Percentiles rank a stretch among this genome's conserved stretches.
These are phyloP conservation scores for Aphidius gifuensis DNA, from an alignment of 1,140 invertebrate genomes.

Conservation along the genomic window DNA sequence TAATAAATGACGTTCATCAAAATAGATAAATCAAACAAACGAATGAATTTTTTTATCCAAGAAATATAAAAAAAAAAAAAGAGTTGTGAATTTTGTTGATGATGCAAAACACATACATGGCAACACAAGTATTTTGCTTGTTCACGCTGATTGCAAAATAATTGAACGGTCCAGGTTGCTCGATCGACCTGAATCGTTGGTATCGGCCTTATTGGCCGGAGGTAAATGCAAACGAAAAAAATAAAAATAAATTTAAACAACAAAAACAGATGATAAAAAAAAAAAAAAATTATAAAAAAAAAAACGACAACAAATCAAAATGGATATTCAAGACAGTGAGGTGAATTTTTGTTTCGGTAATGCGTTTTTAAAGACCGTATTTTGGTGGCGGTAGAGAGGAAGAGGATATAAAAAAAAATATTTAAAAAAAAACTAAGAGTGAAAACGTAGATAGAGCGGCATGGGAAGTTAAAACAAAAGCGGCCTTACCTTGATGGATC, in stretches of 20 bases:
- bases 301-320: slow-evolving; percentile 2
- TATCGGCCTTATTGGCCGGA: slow-evolving; percentile 43
- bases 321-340: neutral
- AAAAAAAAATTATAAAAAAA: slow-evolving; percentile 3
- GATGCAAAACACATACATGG: neutral
- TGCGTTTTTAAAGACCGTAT: slow-evolving; percentile 52
- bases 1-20: neutral
- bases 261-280: neutral
- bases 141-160: slow-evolving; percentile 44
- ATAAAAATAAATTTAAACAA: slow-evolving; percentile 2
- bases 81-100: neutral
- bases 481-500: slow-evolving; percentile 43
- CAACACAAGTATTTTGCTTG: neutral
- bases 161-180: slow-evolving; percentile 38
- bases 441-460: slow-evolving; percentile 17
- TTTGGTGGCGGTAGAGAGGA: slow-evolving; percentile 22
- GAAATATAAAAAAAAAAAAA: neutral
- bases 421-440: slow-evolving; percentile 9
- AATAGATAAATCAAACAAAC: neutral
- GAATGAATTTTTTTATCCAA: no score
- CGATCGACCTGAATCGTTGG: slow-evolving; percentile 39
- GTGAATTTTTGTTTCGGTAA: slow-evolving; percentile 37
- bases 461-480: slow-evolving; percentile 17
- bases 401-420: slow-evolving; percentile 23
- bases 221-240: slow-evolving; percentile 16